Evolutionary conservation across 2,113 vertebrate genomes (phyloP).

Genomic region (Hoplias malabaricus): DNA sequence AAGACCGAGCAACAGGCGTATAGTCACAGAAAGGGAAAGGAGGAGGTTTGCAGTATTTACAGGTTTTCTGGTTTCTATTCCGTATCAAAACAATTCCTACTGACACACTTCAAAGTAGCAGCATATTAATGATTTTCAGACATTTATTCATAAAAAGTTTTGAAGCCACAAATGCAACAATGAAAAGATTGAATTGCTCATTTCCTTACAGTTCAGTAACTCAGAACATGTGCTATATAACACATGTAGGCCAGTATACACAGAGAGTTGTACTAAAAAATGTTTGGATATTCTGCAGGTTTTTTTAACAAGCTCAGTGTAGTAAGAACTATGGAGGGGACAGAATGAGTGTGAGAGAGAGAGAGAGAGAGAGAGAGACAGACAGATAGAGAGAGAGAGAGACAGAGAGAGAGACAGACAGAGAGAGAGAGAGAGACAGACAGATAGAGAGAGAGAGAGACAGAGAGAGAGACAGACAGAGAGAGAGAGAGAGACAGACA

Average conservation of each 20-base stretch:
- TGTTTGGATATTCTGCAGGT: slow-evolving; percentile 10
- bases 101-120: neutral
- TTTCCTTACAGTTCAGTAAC: neutral
- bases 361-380: too few species aligned
- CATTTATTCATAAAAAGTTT: neutral
- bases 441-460: too few species aligned
- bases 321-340: neutral
- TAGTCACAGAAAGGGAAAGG: neutral
- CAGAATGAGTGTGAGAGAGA: too few species aligned
- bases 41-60: neutral
- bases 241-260: neutral
- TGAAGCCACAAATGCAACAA: neutral
- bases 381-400: too few species aligned
- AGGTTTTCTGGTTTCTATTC: slow-evolving; percentile 28
- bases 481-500: too few species aligned
- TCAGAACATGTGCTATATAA: neutral
- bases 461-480: too few species aligned
- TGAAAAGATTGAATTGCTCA: neutral
- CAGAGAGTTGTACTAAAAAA: neutral
- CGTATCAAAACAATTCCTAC: neutral
- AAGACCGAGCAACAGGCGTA: neutral
- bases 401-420: too few species aligned
- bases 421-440: too few species aligned
- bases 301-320: slow-evolving; percentile 15
- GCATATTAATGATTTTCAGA: neutral